A percentile compares a stretch with the other conserved stretches of the same genome.
Conservation (phyloP, 2,113 vertebrate species). For the Phoxinus phoxinus region DNA sequence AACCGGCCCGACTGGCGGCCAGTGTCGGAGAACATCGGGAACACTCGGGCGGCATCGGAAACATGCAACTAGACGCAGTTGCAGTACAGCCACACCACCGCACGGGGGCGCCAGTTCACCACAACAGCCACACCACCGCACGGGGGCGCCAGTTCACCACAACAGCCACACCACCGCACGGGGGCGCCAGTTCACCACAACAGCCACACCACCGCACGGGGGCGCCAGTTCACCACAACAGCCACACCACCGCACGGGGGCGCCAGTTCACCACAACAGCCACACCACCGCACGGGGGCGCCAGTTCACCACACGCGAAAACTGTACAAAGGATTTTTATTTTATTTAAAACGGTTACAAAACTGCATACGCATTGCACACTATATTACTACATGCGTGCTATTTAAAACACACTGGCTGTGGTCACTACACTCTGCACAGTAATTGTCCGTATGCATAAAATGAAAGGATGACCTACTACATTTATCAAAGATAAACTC, state of each 20-base stretch:
- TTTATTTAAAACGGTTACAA: no score
- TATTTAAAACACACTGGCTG: not conserved
- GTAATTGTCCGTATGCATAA: not conserved
- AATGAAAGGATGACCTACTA: not conserved
- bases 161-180: not conserved
- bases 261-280: not conserved
- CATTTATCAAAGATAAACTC: not conserved
- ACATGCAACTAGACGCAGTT: not conserved
- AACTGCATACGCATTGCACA: not conserved
- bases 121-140: not conserved
- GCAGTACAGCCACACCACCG: not conserved
- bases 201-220: not conserved
- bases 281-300: not conserved
- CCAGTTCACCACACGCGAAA: no score
- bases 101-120: not conserved
- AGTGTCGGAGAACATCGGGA: conserved; percentile 64
- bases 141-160: conserved; percentile 5
- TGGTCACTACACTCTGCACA: not conserved
- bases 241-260: not conserved
- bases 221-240: not conserved
- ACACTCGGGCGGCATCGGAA: conserved; percentile 57
- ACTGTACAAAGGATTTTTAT: no score
- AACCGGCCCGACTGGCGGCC: conserved; percentile 57
- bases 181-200: no score
- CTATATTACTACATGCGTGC: not conserved